Base-by-base conservation (phyloP, 2,888 invertebrate species). In the Apoda limacodes region DNA sequence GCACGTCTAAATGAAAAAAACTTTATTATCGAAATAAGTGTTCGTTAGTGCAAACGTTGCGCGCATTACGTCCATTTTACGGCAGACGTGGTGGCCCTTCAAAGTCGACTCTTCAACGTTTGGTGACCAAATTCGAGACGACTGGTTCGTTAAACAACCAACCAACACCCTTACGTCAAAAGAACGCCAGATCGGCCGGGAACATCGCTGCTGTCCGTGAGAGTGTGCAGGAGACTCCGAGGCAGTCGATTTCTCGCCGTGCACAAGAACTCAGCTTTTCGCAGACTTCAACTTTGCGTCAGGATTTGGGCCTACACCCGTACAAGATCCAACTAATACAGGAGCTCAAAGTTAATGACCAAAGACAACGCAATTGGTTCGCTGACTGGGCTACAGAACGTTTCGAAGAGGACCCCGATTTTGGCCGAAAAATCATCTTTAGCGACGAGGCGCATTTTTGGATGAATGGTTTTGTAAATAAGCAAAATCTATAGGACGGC, bases 401-500 rank as follows among this genome's bases (percentile, higher is more conserved):
- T 7, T 26, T 32, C 13, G 32, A 34, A 40, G 37, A 25, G 29
- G 39, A 40, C 22, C 28, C 30, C 22, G 7, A 34, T 34, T 31
- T 31, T 28, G 21, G 29, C 9, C 23, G 22, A 28, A 33, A 33
- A n/a, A n/a, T n/a, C n/a, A n/a, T n/a, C n/a, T n/a, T n/a, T n/a
- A n/a, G n/a, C n/a, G n/a, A n/a, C n/a, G 50, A 46, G 27, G 42
- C 43, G 15, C 46, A 48, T 27, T 60, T 56, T 42, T 43, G 43
- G 22, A 39, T 58, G 25, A 42, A 39, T 33, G 39, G 39, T 9
- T 34, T 13, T 45, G 58, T 53, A 48, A 64, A 58, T 48, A 46
- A 47, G 32, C 50, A 60, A 43, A 37, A 35, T 35, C n/a, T n/a
- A n/a, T n/a, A n/a, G n/a, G n/a, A n/a, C n/a, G n/a, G n/a, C n/a